Evolutionary conservation across 92 coral and sea anemone genomes (phyloP), one percentile per base, ranked within the genome.

Genomic region (Epizoanthus rinbou): DNA sequence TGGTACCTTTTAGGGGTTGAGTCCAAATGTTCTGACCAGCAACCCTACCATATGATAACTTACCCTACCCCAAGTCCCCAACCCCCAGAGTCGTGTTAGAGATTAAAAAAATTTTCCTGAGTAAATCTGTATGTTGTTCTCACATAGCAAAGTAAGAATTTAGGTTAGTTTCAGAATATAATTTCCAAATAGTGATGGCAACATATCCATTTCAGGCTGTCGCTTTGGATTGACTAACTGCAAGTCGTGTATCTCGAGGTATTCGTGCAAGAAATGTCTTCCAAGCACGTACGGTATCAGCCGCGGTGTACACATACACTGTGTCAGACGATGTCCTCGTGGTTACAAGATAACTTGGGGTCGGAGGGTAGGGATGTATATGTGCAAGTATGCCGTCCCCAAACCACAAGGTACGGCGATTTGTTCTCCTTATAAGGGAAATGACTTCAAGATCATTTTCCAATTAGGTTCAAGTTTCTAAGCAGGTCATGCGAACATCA

Each of bases 291-390:
- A 19, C 3, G 82, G 71, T 37, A 21, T 60, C 10, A 62, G 24
- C 43, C 23, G 33, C 21, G 43, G 65, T 7, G 19, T 19, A 5
- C 14, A 14, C 3, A 31, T 21, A 2, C 41, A 17, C 0, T 78
- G 82, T 41, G 70, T 78, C 17, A 78, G n/a, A 23, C 82, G 71
- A 7, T 78, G 82, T 41, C 82, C 82, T 4, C 64, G 14, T 78
- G 39, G 57, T 10, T 78, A 39, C 71, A 78, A 63, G 15, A 28
- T n/a, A 6, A 56, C 63, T 21, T 60, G 58, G 58, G 58, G 57
- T 43, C 31, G 17, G 37, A 22, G 21, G 45, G 37, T 8, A 19
- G 54, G 69, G 47, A 78, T 78, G 71, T 9, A 39, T 35, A 43
- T 60, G 71, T 78, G 82, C 71, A 62, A 62, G 17, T 21, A 37